Base-by-base conservation (phyloP, 2,797 vertebrate species). In the Cynodonichthys magdalenae region DNA sequence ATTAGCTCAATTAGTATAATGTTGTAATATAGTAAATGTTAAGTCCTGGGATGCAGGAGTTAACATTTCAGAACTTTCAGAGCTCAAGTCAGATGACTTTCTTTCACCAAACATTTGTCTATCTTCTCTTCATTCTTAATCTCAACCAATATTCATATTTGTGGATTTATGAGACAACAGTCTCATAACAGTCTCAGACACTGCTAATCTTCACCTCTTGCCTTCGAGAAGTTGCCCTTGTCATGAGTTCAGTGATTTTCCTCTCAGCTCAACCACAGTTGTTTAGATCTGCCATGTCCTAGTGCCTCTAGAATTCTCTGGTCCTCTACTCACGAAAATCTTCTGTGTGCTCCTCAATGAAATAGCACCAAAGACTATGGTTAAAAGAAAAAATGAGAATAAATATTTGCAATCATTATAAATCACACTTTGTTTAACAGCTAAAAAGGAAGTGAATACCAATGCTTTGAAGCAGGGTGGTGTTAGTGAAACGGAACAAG, bases 401-500 rank as follows among this genome's bases (percentile, higher is more conserved):
- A 18, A 19, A 20, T 48, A n/a, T 18, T 47, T 59, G 15, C 41
- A 41, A 15, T 46, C 14, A 36, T 34, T 14, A 46, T 29, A 12
- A 39, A 39, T 39, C 9, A 7, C 31, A 31, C 31, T 39, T 29
- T 28, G 17, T 34, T 18, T 15, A 47, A 24, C 19, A 24, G 36
- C 15, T n/a, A 24, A 36, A 17, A 48, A 47, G 28, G 36, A 71
- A 72, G 27, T 48, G 53, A 74, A 50, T 55, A 62, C 53, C 45
- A 66, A 36, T 59, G 48, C 55, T 66, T 63, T 53, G 53, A 57
- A 68, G 58, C 63, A 63, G 59, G 48, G 72, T 57, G 46, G 55
- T 68, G 63, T 66, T 53, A 67, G 69, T 65, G 67, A 72, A 78
- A 73, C 58, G 67, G 51, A 75, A 74, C 54, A 63, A 79, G 69